Evolutionary conservation across 2,888 invertebrate genomes (phyloP), one percentile per base, ranked within the genome.

Genomic region (Tortricodes alternella): DNA sequence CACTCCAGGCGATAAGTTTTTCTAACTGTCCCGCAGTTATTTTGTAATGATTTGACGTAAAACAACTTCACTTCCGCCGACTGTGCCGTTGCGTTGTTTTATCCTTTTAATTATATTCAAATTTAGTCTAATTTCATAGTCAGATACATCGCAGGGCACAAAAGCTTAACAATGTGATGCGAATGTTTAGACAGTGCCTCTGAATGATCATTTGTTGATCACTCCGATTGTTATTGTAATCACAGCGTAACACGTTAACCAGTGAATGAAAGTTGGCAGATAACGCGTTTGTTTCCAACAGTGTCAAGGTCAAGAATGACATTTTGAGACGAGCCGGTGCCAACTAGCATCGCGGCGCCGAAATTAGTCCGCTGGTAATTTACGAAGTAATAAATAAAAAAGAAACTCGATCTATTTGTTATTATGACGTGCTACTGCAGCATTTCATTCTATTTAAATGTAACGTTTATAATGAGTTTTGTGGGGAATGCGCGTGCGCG

Each of bases 201-300:
- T 49, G 29, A 49, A 56, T 56, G 49, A 56, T 49, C 29, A 23
- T 37, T 43, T n/a, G n/a, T n/a, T n/a, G n/a, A n/a, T n/a, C n/a
- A n/a, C n/a, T n/a, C 39, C 37, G 24, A 53, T 44, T 44, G 50
- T 38, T 56, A 29, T n/a, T 21, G 3, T 4, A 21, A 21, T 29
- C 29, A 29, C 29, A n/a, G 43, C 56, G 67, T 64, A 66, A 39
- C 46, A 44, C 44, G 57, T 53, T 61, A 57, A 59, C 39, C 58
- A 68, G 49, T 83, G 79, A 82, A 83, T 80, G 82, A 77, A 80
- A 76, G 78, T 81, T 81, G 82, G 81, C 83, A 80, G 76, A 81
- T 80, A 80, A 72, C 66, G 62, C 58, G 59, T 62, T 67, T 52
- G 65, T 65, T 68, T 70, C 68, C 73, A 76, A 77, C 77, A 83